Evolutionary conservation across 2,113 vertebrate genomes (phyloP).

Genomic region (Xenus cinereus): DNA sequence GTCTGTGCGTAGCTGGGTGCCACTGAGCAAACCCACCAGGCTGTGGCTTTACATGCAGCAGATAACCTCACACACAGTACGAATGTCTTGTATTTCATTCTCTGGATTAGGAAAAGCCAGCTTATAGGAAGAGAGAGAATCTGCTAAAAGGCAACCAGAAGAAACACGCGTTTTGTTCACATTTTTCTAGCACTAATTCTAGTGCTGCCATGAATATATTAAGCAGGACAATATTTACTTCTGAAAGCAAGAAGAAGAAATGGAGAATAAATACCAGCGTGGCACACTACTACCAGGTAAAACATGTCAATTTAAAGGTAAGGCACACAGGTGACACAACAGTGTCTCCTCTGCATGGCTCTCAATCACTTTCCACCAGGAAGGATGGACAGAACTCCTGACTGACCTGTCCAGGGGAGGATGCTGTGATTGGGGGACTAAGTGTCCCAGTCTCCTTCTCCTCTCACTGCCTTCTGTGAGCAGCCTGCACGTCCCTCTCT

Average conservation of each 20-base stretch:
- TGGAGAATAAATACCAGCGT: not conserved
- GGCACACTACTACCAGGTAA: not conserved
- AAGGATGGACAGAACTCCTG: not conserved
- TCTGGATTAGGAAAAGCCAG: not conserved
- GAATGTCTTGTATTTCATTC: not conserved
- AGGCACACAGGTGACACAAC: not conserved
- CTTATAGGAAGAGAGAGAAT: not conserved
- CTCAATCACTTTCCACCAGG: not conserved
- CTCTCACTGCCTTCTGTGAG: not conserved
- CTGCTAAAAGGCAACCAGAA: not conserved
- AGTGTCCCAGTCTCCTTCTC: not conserved
- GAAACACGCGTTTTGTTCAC: not conserved
- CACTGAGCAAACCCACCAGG: not conserved
- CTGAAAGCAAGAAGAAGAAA: not conserved
- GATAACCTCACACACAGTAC: not conserved
- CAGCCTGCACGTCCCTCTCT: not conserved
- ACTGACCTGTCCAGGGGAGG: not conserved
- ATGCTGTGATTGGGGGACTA: not conserved
- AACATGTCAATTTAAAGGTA: not conserved
- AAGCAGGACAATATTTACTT: not conserved
- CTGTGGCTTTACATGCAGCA: not conserved
- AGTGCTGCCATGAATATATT: not conserved
- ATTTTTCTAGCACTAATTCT: slow-evolving; percentile 13
- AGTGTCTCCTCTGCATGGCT: not conserved
- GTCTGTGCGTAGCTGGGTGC: not conserved